phyloP scores from a whole-genome alignment of 2,888 invertebrate species.

The Netelia fuscicornis region DNA sequence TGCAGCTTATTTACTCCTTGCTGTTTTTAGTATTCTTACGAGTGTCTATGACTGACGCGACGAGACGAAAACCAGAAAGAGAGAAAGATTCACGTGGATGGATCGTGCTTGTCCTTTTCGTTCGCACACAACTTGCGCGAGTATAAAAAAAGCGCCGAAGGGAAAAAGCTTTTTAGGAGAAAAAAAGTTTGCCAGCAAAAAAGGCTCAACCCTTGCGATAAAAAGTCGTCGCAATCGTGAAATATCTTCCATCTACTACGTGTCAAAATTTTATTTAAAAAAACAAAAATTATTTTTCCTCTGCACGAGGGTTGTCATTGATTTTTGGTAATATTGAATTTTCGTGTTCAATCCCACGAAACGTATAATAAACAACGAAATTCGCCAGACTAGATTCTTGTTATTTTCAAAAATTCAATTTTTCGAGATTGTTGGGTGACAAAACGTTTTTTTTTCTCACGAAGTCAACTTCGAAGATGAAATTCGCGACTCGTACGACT shows the following conservation, averaged over 20 bases:
- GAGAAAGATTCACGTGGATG: background rate
- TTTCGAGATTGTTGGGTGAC: background rate
- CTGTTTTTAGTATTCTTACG: conserved; percentile 46
- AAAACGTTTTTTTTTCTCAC: background rate
- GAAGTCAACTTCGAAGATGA: background rate
- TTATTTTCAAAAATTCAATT: too few relatives aligned
- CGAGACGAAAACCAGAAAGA: background rate
- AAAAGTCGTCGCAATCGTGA: background rate
- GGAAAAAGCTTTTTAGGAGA: background rate
- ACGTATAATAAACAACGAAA: too few relatives aligned
- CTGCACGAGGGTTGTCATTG: background rate
- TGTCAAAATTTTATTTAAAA: background rate
- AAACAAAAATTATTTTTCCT: background rate
- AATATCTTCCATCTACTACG: background rate
- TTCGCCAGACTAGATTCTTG: too few relatives aligned
- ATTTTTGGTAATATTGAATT: too few relatives aligned
- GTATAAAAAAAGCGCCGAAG: background rate
- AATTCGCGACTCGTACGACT: background rate
- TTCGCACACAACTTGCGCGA: background rate
- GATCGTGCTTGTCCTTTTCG: background rate
- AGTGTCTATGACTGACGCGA: conserved; percentile 8
- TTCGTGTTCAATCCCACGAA: too few relatives aligned
- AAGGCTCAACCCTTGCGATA: background rate
- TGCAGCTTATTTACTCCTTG: conserved; percentile 20
- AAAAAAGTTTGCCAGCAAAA: background rate